phyloP scores from a whole-genome alignment of 1,140 invertebrate species.

The Oppia nitens region DNA sequence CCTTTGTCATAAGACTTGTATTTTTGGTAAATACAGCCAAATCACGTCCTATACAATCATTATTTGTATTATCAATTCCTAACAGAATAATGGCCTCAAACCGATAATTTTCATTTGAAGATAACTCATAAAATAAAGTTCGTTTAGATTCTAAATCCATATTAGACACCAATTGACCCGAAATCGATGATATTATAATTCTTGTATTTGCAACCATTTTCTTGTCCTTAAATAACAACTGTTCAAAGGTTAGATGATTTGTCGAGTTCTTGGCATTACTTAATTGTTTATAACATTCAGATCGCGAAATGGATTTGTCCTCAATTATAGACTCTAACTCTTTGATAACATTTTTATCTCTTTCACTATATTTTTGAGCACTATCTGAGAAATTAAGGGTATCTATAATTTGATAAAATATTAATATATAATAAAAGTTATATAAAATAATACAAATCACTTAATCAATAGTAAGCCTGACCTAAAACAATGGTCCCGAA shows the following conservation, averaged over 20 bases:
- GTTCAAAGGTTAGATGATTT: conserved; percentile 32
- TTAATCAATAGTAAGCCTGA: conserved; percentile 1
- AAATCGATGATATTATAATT: conserved; percentile 40
- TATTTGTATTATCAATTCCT: conserved; percentile 9
- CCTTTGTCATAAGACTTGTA: conserved; percentile 14
- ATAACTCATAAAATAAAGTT: conserved; percentile 1
- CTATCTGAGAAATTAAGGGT: conserved; percentile 45
- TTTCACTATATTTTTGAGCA: conserved; percentile 40
- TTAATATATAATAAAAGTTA: neutral
- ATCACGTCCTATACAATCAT: conserved; percentile 5
- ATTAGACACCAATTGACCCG: conserved; percentile 19
- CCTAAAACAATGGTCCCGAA: conserved; percentile 27
- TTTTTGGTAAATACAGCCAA: conserved; percentile 10
- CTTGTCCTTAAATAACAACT: conserved; percentile 44
- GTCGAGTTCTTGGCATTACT: conserved; percentile 40
- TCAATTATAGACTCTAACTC: conserved; percentile 24
- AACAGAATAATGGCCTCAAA: conserved; percentile 11
- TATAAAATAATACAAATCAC: neutral
- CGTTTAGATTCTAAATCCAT: conserved; percentile 2
- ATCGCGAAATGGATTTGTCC: conserved; percentile 22
- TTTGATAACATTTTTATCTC: conserved; percentile 38
- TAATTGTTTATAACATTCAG: conserved; percentile 33
- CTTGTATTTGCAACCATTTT: conserved; percentile 35
- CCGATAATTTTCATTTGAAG: neutral
- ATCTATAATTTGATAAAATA: conserved; percentile 33